Conservation (phyloP, 2,113 vertebrate genomes). For the Manacus vitellinus region DNA sequence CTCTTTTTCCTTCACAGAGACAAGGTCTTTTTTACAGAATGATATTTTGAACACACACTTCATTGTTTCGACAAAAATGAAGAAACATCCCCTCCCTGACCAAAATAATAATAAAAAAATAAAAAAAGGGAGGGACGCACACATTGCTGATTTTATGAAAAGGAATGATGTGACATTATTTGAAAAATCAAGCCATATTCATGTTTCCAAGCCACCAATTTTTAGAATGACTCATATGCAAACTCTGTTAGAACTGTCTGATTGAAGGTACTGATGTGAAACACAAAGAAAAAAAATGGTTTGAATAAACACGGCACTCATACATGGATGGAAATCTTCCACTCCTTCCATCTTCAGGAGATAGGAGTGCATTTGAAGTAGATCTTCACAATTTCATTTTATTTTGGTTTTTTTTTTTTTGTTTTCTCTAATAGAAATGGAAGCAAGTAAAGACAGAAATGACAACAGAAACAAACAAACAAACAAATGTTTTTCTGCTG, state of each 20-base stretch:
- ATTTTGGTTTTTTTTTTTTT: neutral
- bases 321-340: neutral
- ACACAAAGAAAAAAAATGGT: neutral
- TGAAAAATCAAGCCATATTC: neutral
- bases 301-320: neutral
- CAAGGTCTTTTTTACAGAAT: neutral
- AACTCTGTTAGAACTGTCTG: neutral
- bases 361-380: neutral
- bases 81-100: neutral
- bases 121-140: accelerated
- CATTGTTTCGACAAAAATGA: neutral
- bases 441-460: neutral
- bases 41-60: neutral
- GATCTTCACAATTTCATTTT: neutral
- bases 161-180: neutral
- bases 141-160: neutral
- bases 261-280: neutral
- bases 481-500: neutral
- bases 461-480: neutral
- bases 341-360: neutral
- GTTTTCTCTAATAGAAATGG: neutral
- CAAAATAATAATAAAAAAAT: neutral
- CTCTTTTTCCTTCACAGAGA: neutral
- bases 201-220: neutral
- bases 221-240: neutral